These are phyloP conservation scores for Heliconius ismenius DNA, from an alignment of 2,888 invertebrate species.

Conservation along the genomic window DNA sequence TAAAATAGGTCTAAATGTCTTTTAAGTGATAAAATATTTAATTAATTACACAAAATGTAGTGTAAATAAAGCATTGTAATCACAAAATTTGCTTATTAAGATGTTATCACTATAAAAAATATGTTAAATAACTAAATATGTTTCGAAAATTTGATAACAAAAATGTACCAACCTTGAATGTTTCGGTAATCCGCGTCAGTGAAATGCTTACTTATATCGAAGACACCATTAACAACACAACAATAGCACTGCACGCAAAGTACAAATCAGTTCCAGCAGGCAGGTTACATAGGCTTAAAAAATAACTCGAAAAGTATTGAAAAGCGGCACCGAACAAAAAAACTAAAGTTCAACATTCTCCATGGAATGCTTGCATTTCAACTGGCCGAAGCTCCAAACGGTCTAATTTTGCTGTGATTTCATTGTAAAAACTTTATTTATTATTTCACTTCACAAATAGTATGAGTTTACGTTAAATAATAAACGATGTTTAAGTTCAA, in stretches of 20 bases:
- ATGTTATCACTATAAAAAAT: constrained; percentile 1
- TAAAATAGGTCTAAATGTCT: too few relatives aligned
- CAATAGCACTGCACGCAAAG: constrained; percentile 47
- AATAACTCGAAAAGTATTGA: constrained; percentile 70
- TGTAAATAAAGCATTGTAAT: background rate
- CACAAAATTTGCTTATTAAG: background rate
- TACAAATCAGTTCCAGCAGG: constrained; percentile 42
- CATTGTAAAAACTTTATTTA: constrained; percentile 37
- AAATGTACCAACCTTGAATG: constrained; percentile 67
- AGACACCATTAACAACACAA: constrained; percentile 57
- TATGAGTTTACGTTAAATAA: constrained; percentile 46
- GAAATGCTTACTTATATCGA: constrained; percentile 59
- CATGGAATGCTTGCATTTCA: constrained; percentile 78
- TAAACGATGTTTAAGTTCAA: constrained; percentile 58
- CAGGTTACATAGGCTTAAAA: constrained; percentile 42
- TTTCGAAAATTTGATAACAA: constrained; percentile 3
- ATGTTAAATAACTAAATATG: constrained; percentile 3
- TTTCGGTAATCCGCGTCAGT: constrained; percentile 73
- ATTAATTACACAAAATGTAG: background rate
- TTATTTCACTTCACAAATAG: constrained; percentile 58
- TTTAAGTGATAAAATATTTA: background rate
- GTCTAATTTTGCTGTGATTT: constrained; percentile 45
- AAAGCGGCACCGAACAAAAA: constrained; percentile 68
- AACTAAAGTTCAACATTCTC: constrained; percentile 79
- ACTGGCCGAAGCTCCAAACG: constrained; percentile 59